phyloP scores from a whole-genome alignment of 2,888 invertebrate genomes.

The Phyllotreta striolata region DNA sequence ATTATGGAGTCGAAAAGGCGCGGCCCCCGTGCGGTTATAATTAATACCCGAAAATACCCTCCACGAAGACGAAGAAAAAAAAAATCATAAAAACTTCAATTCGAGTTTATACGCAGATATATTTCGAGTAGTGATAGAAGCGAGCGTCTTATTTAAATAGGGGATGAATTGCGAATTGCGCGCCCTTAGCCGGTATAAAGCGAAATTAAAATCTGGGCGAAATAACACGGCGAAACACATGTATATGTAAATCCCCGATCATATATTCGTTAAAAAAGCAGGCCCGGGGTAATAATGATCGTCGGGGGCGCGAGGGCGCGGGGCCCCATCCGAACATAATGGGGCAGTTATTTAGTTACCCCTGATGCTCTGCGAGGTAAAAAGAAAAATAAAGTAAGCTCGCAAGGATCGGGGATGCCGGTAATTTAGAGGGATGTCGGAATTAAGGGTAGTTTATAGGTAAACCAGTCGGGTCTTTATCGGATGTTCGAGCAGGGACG shows the following conservation, averaged over 20 bases:
- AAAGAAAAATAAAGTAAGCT: slow-evolving; percentile 62
- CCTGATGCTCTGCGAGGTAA: slow-evolving; percentile 49
- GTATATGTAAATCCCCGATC: slow-evolving; percentile 60
- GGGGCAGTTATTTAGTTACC: slow-evolving; percentile 63
- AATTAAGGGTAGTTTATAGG: slow-evolving; percentile 65
- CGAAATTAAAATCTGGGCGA: no score
- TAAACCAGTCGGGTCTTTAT: slow-evolving; percentile 61
- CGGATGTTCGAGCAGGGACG: slow-evolving; percentile 52
- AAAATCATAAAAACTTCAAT: no score
- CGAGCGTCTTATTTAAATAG: no score
- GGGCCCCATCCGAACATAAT: slow-evolving; percentile 58
- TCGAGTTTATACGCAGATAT: no score
- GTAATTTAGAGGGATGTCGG: slow-evolving; percentile 65
- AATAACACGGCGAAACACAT: slow-evolving; percentile 52
- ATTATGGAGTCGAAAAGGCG: slow-evolving; percentile 46
- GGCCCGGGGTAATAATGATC: slow-evolving; percentile 50
- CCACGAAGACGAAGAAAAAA: slow-evolving; percentile 29
- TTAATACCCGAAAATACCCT: slow-evolving; percentile 35
- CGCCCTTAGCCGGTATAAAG: no score
- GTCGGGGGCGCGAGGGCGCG: slow-evolving; percentile 45
- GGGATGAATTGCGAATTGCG: no score
- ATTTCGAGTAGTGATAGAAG: not conserved
- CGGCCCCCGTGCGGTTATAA: slow-evolving; percentile 44
- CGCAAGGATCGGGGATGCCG: slow-evolving; percentile 61
- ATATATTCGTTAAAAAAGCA: slow-evolving; percentile 56